Evolutionary conservation across 2,113 vertebrate genomes (phyloP), one percentile per base, ranked within the genome.

Genomic region (Jaculus jaculus): DNA sequence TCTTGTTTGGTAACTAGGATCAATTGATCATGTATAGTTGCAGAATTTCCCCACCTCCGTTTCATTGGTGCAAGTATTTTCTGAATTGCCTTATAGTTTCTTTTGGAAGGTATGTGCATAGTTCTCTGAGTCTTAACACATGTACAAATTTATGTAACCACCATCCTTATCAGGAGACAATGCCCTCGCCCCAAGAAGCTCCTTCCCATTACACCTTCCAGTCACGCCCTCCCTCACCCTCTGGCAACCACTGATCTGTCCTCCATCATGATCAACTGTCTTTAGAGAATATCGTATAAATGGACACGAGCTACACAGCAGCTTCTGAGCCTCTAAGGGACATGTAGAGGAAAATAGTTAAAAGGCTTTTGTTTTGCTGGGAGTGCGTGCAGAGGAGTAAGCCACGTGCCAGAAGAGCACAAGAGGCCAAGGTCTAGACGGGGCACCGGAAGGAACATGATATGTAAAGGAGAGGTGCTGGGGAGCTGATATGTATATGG

Each of bases 301-400:
- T 32, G 90, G 69, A 95, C 82, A 47, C 42, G 28, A 84, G 23
- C 30, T 0, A n/a, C 47, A 10, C 16, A 0, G 39, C 66, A 72
- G 65, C 54, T 92, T 96, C 77, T 23, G 73, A 91, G 77, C 5
- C 60, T 32, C 61, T 77, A 51, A 63, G n/a, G 26, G 61, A 71
- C 73, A 71, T 65, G 12, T 34, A 69, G 80, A 87, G 54, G 84
- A 65, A 63, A 28, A 32, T 18, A 42, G 80, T 84, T 89, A 61
- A 91, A 65, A 84, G 32, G 30, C 81, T 87, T 73, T 93, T 89
- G 79, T 82, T 92, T 88, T 74, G 20, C 81, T 74, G 39, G 66
- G 39, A 42, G 39, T 42, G 37, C 84, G 30, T 63, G 17, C 37
- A 77, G 30, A 42, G 58, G 26, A 78, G 34, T 51, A 84, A 81